Evolutionary conservation across 1,140 invertebrate genomes (phyloP), one percentile per base, ranked within the genome.

Genomic region (Brachionus asplanchnoidis): DNA sequence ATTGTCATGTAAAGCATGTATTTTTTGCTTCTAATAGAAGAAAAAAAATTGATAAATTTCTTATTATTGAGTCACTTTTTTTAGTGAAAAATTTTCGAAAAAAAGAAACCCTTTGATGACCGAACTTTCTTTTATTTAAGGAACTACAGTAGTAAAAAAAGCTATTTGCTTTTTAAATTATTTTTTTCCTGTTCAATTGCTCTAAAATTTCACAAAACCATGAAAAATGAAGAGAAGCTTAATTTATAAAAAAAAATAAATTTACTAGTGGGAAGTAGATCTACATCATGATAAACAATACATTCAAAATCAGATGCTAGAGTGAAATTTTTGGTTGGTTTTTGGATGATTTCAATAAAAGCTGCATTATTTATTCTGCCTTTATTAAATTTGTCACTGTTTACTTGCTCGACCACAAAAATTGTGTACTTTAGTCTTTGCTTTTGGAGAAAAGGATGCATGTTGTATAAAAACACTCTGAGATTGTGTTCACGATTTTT

Each of bases 221-320:
- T n/a, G n/a, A n/a, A n/a, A n/a, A n/a, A n/a, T n/a, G n/a, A n/a
- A n/a, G n/a, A n/a, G n/a, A 32, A 9, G n/a, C 36, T 70, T 36
- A 17, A 3, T 12, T 14, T 36, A 4, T 32, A 36, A 32, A 70
- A 8, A 3, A 28, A 36, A 23, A 46, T 23, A n/a, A 7, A 14
- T 53, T 82, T 90, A 94, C 94, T 94, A 85, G 96, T 91, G n/a
- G 96, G 96, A 80, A 98, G 91, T 12, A 97, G 89, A 90, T 98
- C 95, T 68, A 98, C 94, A 88, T 98, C 96, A 89, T 97, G 95
- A 87, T 98, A 93, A 79, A 98, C 93, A 77, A 97, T 92, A 88
- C 96, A 98, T 40, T 94, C 93, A 89, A 93, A 95, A 12, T 82
- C 79, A n/a, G 42, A 17, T 42, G 68, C 11, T 73, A 42, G 6